Percentiles rank a stretch among this genome's conserved stretches.
These are phyloP conservation scores for Mobula birostris DNA, from an alignment of 2,113 vertebrate genomes.

Conservation along the genomic window DNA sequence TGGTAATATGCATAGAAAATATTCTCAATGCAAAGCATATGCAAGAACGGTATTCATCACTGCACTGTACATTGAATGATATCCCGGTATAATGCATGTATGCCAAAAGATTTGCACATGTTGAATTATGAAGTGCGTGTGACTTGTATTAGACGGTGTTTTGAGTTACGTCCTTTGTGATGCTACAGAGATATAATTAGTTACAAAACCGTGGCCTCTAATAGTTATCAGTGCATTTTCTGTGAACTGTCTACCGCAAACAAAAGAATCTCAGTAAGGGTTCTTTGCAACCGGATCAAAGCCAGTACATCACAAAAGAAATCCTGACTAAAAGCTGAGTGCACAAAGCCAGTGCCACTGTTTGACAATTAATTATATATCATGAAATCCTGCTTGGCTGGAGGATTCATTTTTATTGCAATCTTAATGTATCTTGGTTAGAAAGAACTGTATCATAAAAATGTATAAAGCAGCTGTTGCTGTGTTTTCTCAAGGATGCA, in stretches of 20 bases:
- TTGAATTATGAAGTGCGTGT: background rate
- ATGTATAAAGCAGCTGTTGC: constrained; percentile 9
- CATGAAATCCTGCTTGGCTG: background rate
- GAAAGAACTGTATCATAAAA: background rate
- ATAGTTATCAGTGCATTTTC: background rate
- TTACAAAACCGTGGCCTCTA: background rate
- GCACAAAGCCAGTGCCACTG: background rate
- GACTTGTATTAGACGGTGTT: background rate
- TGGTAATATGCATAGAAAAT: background rate
- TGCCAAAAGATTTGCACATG: background rate
- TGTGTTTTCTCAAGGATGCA: background rate
- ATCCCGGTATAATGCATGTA: background rate
- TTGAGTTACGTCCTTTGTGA: background rate
- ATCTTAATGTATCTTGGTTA: background rate
- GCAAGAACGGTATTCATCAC: background rate
- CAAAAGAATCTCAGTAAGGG: background rate
- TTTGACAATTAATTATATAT: background rate
- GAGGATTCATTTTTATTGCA: background rate
- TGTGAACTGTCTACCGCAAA: background rate
- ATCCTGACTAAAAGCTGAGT: background rate
- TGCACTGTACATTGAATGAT: background rate
- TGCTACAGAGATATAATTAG: background rate
- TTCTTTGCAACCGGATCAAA: constrained; percentile 3
- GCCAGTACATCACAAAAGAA: background rate
- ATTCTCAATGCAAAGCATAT: background rate